A percentile compares a stretch with the other conserved stretches of the same genome.
Conservation (phyloP, 64 coral and sea anemone genomes). For the Porites australiensis region DNA sequence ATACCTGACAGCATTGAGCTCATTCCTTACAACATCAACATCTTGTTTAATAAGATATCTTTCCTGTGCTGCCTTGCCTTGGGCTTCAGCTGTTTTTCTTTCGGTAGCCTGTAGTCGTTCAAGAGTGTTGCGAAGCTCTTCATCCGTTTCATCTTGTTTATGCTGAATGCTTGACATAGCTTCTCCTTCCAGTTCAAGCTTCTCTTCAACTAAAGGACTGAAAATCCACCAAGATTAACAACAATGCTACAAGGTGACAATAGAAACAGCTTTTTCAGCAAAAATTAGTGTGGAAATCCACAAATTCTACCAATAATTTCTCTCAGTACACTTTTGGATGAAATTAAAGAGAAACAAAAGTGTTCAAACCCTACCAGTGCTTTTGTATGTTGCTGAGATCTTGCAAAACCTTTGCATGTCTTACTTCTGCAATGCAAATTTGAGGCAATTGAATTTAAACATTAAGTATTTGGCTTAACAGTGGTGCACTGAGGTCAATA, state of each 20-base stretch:
- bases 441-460: neutral
- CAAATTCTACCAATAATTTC: too few species aligned
- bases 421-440: constrained; percentile 54
- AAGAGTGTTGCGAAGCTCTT: constrained; percentile 76
- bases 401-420: constrained; percentile 87
- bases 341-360: neutral
- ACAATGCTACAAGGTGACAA: neutral
- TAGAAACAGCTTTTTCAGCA: too few species aligned
- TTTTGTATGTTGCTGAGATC: constrained; percentile 91
- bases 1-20: constrained; percentile 95
- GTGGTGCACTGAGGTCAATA: too few species aligned
- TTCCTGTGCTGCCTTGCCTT: constrained; percentile 86
- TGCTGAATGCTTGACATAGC: constrained; percentile 98
- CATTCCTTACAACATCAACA: constrained; percentile 92
- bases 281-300: too few species aligned
- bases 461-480: neutral
- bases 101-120: constrained; percentile 91
- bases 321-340: too few species aligned
- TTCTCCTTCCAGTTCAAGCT: constrained; percentile 93
- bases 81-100: constrained; percentile 85
- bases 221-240: neutral
- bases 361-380: constrained; percentile 74
- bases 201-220: constrained; percentile 97
- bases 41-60: constrained; percentile 92
- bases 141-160: constrained; percentile 98